phyloP scores from a whole-genome alignment of 2,888 invertebrate species.

The Phlogophora meticulosa region DNA sequence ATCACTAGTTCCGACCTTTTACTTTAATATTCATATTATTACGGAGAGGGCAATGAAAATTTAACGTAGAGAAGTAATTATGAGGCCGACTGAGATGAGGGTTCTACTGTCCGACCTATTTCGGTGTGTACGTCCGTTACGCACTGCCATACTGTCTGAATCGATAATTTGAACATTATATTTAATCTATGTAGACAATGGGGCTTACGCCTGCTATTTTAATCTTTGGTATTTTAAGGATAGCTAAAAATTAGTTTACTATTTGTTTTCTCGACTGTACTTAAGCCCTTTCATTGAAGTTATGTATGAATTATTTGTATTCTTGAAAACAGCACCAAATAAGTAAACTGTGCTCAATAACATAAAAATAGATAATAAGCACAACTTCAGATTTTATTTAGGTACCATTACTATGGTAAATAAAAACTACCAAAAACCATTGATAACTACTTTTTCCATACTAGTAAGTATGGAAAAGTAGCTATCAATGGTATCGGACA shows the following conservation, averaged over 20 bases:
- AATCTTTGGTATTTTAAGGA: not conserved
- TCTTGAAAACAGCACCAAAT: not conserved
- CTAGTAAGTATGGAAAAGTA: too few species aligned
- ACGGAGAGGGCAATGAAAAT: conserved; percentile 67
- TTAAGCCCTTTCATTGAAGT: too few species aligned
- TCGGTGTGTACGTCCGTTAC: conserved; percentile 44
- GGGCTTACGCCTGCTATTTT: not conserved
- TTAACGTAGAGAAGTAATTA: conserved; percentile 67
- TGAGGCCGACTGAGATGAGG: conserved; percentile 63
- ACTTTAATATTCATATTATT: conserved; percentile 71
- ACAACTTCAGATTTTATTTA: not conserved
- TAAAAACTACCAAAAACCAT: too few species aligned
- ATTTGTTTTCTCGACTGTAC: too few species aligned
- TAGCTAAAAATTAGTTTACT: not conserved
- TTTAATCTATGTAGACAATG: not conserved
- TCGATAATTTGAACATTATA: conserved; percentile 41
- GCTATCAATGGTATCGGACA: conserved; percentile 1
- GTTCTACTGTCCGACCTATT: conserved; percentile 59
- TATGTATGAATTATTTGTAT: not conserved
- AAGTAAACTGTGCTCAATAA: not conserved
- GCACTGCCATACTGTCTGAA: conserved; percentile 23
- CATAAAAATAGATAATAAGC: not conserved
- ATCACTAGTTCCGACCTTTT: conserved; percentile 67
- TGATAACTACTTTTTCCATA: too few species aligned
- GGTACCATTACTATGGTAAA: too few species aligned